Base-by-base conservation (phyloP, 2,797 vertebrate species). In the Phalanger gymnotis region DNA sequence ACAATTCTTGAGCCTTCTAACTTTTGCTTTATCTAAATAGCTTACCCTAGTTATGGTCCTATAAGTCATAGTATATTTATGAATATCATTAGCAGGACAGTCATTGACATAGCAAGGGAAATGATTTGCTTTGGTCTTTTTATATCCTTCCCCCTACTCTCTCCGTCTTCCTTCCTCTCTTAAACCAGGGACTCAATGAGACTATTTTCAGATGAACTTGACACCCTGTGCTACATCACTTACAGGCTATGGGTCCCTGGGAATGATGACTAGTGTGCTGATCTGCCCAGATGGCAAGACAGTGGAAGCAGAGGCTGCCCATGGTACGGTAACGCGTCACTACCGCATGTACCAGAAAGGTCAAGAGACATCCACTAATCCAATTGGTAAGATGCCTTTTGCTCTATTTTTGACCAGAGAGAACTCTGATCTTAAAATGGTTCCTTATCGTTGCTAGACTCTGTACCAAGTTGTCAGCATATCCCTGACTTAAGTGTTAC, bases 221-320 rank as follows among this genome's bases (percentile, higher is more conserved):
- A 0, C 34, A 22, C 54, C 55, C 52, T 47, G 0, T n/a, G 27
- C 25, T 97, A 61, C 97, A 1, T 93, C 27, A 19, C 92, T 30
- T 96, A n/a, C 95, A 99, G 99, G 99, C 31, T 99, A 99, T n/a
- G 99, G 99, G 16, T 99, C 99, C 47, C 98, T 99, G 97, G 99
- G 99, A 0, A 99, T 99, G 99, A 99, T 99, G 99, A 99, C 99
- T 97, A 99, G 99, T 0, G 99, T 99, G 93, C 98, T 99, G 91
- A 95, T 99, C 95, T 99, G 99, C 98, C 99, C 99, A 2, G 99
- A 99, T 0, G 99, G 99, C 52, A 99, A 99, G 97, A 99, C 99
- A 0, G 99, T 99, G 91, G 99, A 99, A 98, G 99, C 99, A 0
- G 99, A 99, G 98, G 99, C 99, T 5, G 99, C 99, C 89, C 99